Evolutionary conservation across 2,113 vertebrate genomes (phyloP), one percentile per base, ranked within the genome.

Genomic region (Ochotona curzoniae): DNA sequence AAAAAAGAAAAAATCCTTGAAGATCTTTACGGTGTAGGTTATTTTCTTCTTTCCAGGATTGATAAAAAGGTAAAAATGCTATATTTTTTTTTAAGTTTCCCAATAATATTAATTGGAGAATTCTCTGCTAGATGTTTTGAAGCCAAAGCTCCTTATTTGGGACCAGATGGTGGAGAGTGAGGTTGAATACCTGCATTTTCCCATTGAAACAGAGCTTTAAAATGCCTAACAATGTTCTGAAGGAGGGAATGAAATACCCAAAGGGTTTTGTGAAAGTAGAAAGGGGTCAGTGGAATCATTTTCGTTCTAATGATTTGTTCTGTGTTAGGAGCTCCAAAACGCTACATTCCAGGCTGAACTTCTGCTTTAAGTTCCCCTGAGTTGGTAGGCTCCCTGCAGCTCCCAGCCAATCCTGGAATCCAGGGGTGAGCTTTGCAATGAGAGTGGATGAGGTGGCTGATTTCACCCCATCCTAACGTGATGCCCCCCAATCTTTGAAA

Each of bases 131-230:
- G 26, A 12, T 67, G 11, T 2, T 12, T 28, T 32, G 76, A 89
- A 1, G 26, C 0, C n/a, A 76, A 28, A 38, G 92, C 6, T 86
- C 7, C 23, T 47, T 89, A 11, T 2, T 13, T 74, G 20, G 12
- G 1, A 0, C 83, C n/a, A 78, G 5, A 32, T 85, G 12, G 25
- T 23, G 25, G 26, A 13, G 1, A 5, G 54, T 57, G 54, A 57
- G 54, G 12, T 44, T 57, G 8, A 7, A 44, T 14, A 1, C 2
- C 30, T 15, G 71, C 28, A 83, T 49, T 71, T 71, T 83, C 61
- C 18, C 2, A 61, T 35, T 76, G 49, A 89, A 87, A 54, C 92
- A 26, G 23, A 69, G 7, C 71, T 87, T 44, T 44, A 92, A 88
- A 49, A 51, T 28, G 11, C 4, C 79, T 32, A 74, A 67, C 0